A percentile compares a stretch with the other conserved stretches of the same genome.
phyloP scores from a whole-genome alignment of 2,113 vertebrate genomes.

The Casuarius casuarius region DNA sequence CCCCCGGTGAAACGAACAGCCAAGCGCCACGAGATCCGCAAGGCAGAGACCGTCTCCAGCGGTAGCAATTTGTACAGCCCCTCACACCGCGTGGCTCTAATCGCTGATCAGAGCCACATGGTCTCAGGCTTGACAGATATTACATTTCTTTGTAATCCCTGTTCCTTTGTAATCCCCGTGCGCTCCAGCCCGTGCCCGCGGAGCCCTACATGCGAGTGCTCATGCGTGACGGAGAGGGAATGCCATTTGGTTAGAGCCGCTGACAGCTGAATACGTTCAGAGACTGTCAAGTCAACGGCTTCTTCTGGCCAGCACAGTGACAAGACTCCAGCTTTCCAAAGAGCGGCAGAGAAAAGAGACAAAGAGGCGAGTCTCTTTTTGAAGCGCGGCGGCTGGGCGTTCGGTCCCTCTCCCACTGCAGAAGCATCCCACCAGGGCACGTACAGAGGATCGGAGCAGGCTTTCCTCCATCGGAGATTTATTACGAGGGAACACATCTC shows the following conservation, averaged over 20 bases:
- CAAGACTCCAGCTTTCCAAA: neutral
- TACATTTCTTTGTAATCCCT: neutral
- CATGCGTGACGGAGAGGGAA: neutral
- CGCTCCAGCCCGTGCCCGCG: neutral
- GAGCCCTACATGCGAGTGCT: neutral
- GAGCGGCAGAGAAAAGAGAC: neutral
- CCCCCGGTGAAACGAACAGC: neutral
- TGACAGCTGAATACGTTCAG: neutral
- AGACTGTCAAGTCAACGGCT: rapidly evolving
- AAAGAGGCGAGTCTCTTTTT: neutral
- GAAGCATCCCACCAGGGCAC: rapidly evolving
- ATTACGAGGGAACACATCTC: neutral
- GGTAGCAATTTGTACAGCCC: neutral
- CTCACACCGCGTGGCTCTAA: neutral
- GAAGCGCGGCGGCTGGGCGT: neutral
- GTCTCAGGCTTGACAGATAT: neutral
- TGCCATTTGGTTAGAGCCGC: neutral
- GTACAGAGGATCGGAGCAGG: neutral
- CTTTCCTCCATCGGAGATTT: neutral
- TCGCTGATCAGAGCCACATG: neutral
- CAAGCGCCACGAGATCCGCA: neutral
- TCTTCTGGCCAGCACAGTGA: rapidly evolving
- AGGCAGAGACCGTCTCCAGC: neutral
- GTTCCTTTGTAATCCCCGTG: neutral
- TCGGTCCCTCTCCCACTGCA: neutral